Evolutionary conservation across 2,888 invertebrate species (phyloP).

Genomic region (Dynastes maya): DNA sequence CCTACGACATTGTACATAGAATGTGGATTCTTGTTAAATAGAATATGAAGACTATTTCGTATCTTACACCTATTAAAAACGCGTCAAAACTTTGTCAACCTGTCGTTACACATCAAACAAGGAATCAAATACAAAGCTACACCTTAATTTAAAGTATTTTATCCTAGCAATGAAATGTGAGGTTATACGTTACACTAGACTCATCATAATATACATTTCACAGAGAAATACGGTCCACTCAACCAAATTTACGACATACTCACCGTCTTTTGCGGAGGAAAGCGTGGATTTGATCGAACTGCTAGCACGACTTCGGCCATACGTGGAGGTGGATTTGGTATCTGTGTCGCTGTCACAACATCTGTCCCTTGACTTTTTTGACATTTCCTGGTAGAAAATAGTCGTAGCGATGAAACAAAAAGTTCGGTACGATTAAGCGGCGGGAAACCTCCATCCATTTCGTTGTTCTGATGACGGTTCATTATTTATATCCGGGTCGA

Average conservation of each 20-base stretch:
- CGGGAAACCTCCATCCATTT: conserved; percentile 53
- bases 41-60: not conserved
- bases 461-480: conserved; percentile 49
- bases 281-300: conserved; percentile 25
- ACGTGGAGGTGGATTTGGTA: conserved; percentile 26
- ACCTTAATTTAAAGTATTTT: not conserved
- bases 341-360: conserved; percentile 51
- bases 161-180: conserved; percentile 12
- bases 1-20: no score
- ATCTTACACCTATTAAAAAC: not conserved
- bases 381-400: conserved; percentile 50
- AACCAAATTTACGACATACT: conserved; percentile 26
- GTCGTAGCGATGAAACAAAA: conserved; percentile 50
- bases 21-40: no score
- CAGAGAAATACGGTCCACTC: not conserved
- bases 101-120: not conserved
- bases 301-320: conserved; percentile 5
- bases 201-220: not conserved
- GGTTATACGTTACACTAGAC: not conserved
- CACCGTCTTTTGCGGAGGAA: conserved; percentile 50
- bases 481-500: conserved; percentile 22
- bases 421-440: conserved; percentile 28
- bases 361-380: conserved; percentile 53
- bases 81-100: not conserved
- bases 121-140: not conserved